Base-by-base conservation (phyloP, 2,113 vertebrate species). In the Muscicapa adusta region DNA sequence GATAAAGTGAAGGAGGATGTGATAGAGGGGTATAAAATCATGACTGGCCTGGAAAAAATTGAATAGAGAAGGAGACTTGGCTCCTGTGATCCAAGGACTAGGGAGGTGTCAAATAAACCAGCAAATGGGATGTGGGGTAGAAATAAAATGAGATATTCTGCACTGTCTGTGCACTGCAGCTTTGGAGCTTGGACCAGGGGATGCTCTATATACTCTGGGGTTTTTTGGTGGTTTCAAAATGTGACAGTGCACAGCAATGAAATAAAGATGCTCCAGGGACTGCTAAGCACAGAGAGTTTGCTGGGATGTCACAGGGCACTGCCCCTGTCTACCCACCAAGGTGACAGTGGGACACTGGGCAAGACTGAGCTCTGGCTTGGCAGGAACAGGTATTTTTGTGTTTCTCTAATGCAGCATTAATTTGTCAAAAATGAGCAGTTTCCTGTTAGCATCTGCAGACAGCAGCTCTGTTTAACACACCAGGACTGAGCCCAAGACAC, bases 1-100 rank as follows among this genome's bases (percentile, higher is more conserved):
- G 96, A 95, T 96, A 96, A 96, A 85, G 47, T 85, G 67, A 91
- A 96, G 75, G 67, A 96, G 78, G 20, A 58, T 76, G 42, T 88
- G 92, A 93, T 70, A 96, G 57, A 83, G 8, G 14, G 12, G 4
- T 58, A 73, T 50, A 91, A 96, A 95, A 85, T 94, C 75, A 68
- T 70, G 58, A 90, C 74, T 85, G 20, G 33, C 8, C 50, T 63
- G 85, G 82, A 93, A 96, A 96, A 95, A 85, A 73, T 62, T 79
- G 15, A 62, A 29, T 25, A 66, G 23, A 17, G 65, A 75, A 75
- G 50, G 62, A 70, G 9, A 29, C 12, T 40, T 54, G 58, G 18
- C 67, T 95, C 43, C 34, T 82, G 56, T 88, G 54, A 66, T 70
- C 60, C 56, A 77, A 94, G 58, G 20, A 58, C 51, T 38, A 43